Evolutionary conservation across 2,888 invertebrate genomes (phyloP).

Genomic region (Hirtodrosophila cameraria): DNA sequence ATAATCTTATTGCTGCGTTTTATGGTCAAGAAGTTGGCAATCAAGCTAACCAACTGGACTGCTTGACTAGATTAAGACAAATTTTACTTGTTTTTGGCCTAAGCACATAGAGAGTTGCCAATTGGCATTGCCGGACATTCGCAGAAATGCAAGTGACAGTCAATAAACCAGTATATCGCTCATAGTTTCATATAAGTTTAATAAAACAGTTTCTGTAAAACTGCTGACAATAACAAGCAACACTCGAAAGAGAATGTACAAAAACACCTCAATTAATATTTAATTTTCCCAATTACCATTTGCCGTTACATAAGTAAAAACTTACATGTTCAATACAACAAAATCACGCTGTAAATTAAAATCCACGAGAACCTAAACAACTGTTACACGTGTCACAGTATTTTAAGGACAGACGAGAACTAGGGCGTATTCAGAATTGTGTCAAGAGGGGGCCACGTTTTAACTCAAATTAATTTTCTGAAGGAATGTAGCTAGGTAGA

Average conservation of each 20-base stretch:
- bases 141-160: not conserved
- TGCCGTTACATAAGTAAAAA: slow-evolving; percentile 34
- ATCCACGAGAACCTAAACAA: slow-evolving; percentile 45
- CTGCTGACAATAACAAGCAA: slow-evolving; percentile 8
- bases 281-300: slow-evolving; percentile 45
- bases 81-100: not conserved
- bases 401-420: slow-evolving; percentile 11
- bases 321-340: not conserved
- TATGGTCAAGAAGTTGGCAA: slow-evolving; percentile 41
- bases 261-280: slow-evolving; percentile 53
- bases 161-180: slow-evolving; percentile 14
- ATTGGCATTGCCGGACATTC: no score
- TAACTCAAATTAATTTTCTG: no score
- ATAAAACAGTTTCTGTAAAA: slow-evolving; percentile 32
- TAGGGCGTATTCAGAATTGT: no score
- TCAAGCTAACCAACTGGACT: slow-evolving; percentile 20
- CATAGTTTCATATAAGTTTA: slow-evolving; percentile 4
- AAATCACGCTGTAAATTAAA: slow-evolving; percentile 2
- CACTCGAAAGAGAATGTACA: slow-evolving; percentile 55
- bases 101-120: no score
- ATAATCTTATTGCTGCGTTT: slow-evolving; percentile 47
- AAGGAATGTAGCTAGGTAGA: no score
- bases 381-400: slow-evolving; percentile 26
- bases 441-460: no score
- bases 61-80: slow-evolving; percentile 1